Evolutionary conservation across 2,113 vertebrate genomes (phyloP).

Genomic region (Tachysurus fulvidraco): DNA sequence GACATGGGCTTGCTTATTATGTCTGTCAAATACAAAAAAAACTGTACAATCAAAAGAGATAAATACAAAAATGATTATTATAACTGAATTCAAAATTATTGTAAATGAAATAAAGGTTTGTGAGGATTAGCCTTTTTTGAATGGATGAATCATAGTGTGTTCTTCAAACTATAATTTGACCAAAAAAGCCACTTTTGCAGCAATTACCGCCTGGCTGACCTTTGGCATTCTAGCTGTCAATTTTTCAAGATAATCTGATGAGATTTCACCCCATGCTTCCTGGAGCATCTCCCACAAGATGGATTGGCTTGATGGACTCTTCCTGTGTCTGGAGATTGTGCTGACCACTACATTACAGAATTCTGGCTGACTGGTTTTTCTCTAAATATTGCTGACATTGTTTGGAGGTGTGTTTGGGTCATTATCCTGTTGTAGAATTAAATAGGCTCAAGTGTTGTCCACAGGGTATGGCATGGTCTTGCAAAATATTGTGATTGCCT

Average conservation of each 20-base stretch:
- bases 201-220: too few relatives aligned
- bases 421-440: background rate
- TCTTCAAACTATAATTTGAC: too few relatives aligned
- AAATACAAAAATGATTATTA: background rate
- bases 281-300: background rate
- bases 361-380: background rate
- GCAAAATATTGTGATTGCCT: background rate
- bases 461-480: background rate
- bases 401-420: background rate
- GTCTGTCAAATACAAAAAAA: background rate
- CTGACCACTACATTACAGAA: background rate
- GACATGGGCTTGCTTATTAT: background rate
- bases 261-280: background rate
- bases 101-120: background rate
- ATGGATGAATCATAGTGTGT: background rate
- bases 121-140: background rate
- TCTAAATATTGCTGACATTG: background rate
- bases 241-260: background rate
- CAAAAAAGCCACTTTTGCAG: too few relatives aligned
- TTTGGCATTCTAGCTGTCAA: background rate
- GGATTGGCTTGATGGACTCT: background rate
- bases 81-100: background rate
- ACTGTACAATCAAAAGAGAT: background rate
- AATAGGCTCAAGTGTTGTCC: background rate
- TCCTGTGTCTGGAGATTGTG: background rate